Conservation (phyloP, 2,888 invertebrate genomes). For the Andrena chrysosceles region DNA sequence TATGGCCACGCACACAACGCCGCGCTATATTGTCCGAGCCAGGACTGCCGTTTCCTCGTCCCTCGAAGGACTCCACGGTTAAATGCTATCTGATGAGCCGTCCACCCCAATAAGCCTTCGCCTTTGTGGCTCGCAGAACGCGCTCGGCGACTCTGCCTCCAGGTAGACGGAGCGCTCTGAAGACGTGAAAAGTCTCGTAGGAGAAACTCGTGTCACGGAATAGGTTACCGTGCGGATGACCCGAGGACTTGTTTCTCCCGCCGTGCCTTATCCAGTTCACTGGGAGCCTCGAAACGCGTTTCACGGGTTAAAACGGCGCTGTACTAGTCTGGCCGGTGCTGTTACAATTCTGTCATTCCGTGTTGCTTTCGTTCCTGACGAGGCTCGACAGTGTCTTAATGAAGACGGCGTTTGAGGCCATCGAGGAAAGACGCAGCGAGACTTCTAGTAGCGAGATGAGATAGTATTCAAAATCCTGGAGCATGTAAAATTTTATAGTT, state of each 20-base stretch:
- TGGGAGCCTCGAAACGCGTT: slow-evolving; percentile 36
- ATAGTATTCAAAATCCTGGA: too few species aligned
- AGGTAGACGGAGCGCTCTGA: slow-evolving; percentile 35
- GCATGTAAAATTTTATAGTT: too few species aligned
- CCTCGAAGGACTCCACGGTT: slow-evolving; percentile 69
- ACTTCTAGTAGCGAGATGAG: not conserved
- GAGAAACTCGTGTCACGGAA: slow-evolving; percentile 53
- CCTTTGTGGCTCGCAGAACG: slow-evolving; percentile 36
- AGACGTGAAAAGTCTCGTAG: slow-evolving; percentile 21
- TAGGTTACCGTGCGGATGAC: slow-evolving; percentile 38
- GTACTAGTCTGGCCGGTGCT: slow-evolving; percentile 12
- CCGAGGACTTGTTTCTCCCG: slow-evolving; percentile 44
- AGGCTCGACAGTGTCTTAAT: slow-evolving; percentile 16
- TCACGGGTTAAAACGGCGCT: slow-evolving; percentile 16
- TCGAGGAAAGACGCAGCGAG: not conserved
- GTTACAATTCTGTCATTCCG: slow-evolving; percentile 11
- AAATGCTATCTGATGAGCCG: slow-evolving; percentile 83
- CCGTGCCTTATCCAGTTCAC: slow-evolving; percentile 25
- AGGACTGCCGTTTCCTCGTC: slow-evolving; percentile 34
- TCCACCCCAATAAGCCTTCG: slow-evolving; percentile 75
- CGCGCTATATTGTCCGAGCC: slow-evolving; percentile 29
- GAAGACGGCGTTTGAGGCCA: not conserved
- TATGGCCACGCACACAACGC: slow-evolving; percentile 55
- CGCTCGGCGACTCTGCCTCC: slow-evolving; percentile 11
- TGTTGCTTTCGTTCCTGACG: not conserved